Evolutionary conservation across 2,888 invertebrate genomes (phyloP), one percentile per base, ranked within the genome.

Genomic region (Ypsolopha sequella): DNA sequence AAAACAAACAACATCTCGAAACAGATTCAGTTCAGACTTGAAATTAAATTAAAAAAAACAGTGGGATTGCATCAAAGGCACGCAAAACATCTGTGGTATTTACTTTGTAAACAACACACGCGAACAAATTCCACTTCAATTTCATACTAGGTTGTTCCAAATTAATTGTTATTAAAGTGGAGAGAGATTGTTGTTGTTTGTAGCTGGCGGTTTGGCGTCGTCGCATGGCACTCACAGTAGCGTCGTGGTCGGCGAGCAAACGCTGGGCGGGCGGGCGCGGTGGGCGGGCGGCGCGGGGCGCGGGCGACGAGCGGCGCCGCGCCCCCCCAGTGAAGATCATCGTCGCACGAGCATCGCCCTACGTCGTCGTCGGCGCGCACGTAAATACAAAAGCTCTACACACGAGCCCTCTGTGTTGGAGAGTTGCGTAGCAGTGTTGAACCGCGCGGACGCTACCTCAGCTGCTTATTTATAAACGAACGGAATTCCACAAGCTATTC

Each of bases 281-380:
- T 58, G 69, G 67, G 65, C 65, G 66, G 36, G 64, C 69, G 56
- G 67, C 59, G 63, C 63, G 68, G 60, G 76, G 78, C 69, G 82
- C 80, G 66, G 82, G 73, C 72, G 82, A 76, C 64, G 77, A 64
- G 67, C 84, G 82, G 59, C 87, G 82, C 64, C 86, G 86, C 74
- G 80, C 81, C 74, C 85, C 81, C 79, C 81, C 82, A 68, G 86
- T 87, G 78, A 87, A 87, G 73, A 87, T 87, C 87, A 87, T 87
- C 79, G 66, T 59, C 58, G 65, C 52, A 7, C 49, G 11, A 49
- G 33, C 48, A 45, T 48, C 51, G 39, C 50, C 50, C 53, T 48
- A 46, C 53, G 54, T 51, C 51, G 54, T 51, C 51, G 56, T 24
- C 24, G 54, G 56, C 59, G 6, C 14, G 9, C 38, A 8, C 9